phyloP scores from a whole-genome alignment of 2,797 vertebrate genomes.

The Gallirallus australis region DNA sequence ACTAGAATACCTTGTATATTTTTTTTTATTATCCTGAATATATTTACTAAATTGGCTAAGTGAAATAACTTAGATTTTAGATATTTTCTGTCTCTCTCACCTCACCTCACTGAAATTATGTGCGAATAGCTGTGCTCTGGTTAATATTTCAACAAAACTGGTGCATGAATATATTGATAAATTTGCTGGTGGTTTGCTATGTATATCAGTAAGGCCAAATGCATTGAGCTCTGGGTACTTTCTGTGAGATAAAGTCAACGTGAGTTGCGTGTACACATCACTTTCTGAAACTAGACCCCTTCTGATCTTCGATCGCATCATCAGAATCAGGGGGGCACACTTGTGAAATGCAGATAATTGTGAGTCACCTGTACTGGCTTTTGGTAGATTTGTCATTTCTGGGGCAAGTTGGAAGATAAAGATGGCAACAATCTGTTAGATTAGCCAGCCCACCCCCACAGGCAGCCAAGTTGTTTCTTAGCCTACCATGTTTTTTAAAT shows the following conservation, averaged over 20 bases:
- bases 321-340: fast-evolving
- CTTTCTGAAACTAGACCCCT: background rate
- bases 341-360: background rate
- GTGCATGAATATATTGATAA: background rate
- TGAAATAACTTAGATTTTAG: background rate
- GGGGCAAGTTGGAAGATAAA: background rate
- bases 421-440: background rate
- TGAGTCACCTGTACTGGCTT: slow-evolving; percentile 8
- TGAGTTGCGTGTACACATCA: background rate
- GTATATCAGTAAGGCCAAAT: background rate
- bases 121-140: background rate
- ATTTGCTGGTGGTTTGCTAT: background rate
- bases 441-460: background rate
- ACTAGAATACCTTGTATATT: background rate
- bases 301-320: background rate
- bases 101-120: background rate
- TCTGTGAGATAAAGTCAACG: background rate
- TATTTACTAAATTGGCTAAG: background rate
- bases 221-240: background rate
- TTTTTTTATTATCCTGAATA: background rate
- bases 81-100: background rate
- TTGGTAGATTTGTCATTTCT: background rate
- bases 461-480: background rate
- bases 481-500: background rate
- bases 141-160: background rate